These are phyloP conservation scores for Jaculus jaculus DNA, from an alignment of 2,113 vertebrate genomes.

Conservation along the genomic window DNA sequence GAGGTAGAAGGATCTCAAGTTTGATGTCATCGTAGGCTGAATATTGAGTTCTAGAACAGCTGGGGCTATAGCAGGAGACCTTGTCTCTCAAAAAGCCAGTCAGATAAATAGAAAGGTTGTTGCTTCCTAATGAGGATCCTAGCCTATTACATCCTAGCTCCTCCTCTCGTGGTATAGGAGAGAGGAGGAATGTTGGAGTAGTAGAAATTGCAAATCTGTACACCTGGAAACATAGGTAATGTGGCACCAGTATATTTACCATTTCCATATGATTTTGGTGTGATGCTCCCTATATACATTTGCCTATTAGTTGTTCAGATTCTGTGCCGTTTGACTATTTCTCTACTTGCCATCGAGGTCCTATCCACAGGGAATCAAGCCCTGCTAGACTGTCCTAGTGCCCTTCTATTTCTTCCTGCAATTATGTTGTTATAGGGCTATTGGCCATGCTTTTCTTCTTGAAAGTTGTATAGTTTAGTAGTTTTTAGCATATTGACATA, in stretches of 20 bases:
- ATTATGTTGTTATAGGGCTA: background rate
- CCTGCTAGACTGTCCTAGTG: background rate
- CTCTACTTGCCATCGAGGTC: background rate
- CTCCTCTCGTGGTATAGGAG: background rate
- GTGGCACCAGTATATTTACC: background rate
- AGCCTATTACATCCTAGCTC: background rate
- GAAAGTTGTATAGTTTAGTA: background rate
- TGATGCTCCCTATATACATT: background rate
- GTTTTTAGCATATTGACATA: background rate
- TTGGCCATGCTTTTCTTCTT: background rate
- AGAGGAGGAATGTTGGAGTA: background rate
- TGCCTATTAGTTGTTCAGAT: background rate
- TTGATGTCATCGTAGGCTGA: background rate
- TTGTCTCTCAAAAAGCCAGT: background rate
- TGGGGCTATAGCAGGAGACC: background rate
- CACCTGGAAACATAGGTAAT: background rate
- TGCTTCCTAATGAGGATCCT: background rate
- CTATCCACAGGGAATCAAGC: background rate
- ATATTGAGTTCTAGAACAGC: background rate
- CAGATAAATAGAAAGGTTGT: background rate
- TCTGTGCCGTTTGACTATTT: background rate
- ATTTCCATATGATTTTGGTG: background rate
- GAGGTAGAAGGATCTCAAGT: too few species aligned
- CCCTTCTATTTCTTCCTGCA: background rate
- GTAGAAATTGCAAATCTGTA: background rate